A percentile compares a stretch with the other conserved stretches of the same genome.
These are phyloP conservation scores for Sinelater perroti DNA, from an alignment of 2,888 invertebrate genomes.

Conservation along the genomic window DNA sequence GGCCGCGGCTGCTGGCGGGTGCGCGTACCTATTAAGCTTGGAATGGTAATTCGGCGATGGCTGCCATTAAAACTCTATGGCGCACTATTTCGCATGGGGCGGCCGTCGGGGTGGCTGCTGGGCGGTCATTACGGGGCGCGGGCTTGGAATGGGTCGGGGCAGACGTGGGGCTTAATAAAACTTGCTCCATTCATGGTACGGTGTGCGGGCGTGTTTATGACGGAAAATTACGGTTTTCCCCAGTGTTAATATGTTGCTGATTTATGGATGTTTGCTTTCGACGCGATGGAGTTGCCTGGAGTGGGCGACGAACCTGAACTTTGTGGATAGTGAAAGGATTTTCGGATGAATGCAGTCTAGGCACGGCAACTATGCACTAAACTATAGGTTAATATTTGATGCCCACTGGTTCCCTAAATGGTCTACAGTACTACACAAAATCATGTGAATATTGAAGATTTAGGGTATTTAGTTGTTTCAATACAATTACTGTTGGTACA, in stretches of 20 bases:
- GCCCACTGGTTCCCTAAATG: no score
- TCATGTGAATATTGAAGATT: no score
- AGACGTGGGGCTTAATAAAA: constrained; percentile 32
- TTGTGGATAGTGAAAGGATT: no score
- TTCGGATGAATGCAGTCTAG: no score
- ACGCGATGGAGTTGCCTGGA: no score
- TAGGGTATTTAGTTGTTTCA: no score
- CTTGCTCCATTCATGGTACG: constrained; percentile 31
- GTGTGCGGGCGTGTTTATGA: constrained; percentile 40
- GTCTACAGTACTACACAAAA: no score
- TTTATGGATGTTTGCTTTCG: constrained; percentile 36
- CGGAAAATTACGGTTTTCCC: constrained; percentile 41
- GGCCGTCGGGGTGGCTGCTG: constrained; percentile 14
- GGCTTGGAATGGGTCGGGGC: constrained; percentile 33
- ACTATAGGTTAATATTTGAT: no score
- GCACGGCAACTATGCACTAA: no score
- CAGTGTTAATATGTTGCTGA: constrained; percentile 34
- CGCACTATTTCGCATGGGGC: constrained; percentile 44
- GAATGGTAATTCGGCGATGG: constrained; percentile 44
- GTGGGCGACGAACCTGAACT: no score
- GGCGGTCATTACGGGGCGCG: constrained; percentile 40
- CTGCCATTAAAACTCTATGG: constrained; percentile 48
- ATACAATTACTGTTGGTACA: no score
- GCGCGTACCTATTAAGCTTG: constrained; percentile 45
- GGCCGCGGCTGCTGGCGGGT: no score